Conservation (phyloP, 2,113 vertebrate genomes). For the Polypterus bichir region DNA sequence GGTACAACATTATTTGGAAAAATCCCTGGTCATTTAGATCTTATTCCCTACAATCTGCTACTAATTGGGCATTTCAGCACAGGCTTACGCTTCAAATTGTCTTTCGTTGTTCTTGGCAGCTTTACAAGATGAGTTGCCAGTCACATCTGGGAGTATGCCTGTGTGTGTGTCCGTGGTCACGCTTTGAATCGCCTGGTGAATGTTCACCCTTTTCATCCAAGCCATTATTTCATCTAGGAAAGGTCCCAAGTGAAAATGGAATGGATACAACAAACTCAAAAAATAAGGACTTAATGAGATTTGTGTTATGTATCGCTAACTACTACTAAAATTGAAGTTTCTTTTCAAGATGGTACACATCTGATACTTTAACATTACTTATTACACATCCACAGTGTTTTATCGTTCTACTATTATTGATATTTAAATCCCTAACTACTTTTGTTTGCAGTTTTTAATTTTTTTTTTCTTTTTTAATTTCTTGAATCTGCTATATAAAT, state of each 20-base stretch:
- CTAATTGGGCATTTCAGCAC: slow-evolving; percentile 18
- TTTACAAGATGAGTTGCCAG: slow-evolving; percentile 18
- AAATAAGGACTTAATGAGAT: slow-evolving; percentile 27
- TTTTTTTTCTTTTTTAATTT: background rate
- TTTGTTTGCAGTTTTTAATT: background rate
- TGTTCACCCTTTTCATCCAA: slow-evolving; percentile 19
- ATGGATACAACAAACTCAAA: slow-evolving; percentile 19
- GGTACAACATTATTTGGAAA: slow-evolving; percentile 8
- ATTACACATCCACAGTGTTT: background rate
- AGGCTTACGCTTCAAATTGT: slow-evolving; percentile 19
- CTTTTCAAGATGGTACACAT: slow-evolving; percentile 35
- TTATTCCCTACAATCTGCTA: slow-evolving; percentile 20
- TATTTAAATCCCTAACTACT: background rate
- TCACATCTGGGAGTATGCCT: background rate
- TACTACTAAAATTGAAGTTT: slow-evolving; percentile 30
- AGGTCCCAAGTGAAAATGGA: slow-evolving; percentile 21
- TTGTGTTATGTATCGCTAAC: slow-evolving; percentile 30
- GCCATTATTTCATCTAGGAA: slow-evolving; percentile 20
- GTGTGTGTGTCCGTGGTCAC: no score
- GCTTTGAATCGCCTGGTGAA: slow-evolving; percentile 15
- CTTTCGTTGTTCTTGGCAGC: slow-evolving; percentile 14
- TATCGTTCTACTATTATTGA: slow-evolving; percentile 7
- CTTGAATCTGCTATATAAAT: background rate
- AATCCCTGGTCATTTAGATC: slow-evolving; percentile 13
- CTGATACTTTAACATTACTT: slow-evolving; percentile 35